Conservation (phyloP, 2,113 vertebrate genomes). For the Daubentonia madagascariensis region DNA sequence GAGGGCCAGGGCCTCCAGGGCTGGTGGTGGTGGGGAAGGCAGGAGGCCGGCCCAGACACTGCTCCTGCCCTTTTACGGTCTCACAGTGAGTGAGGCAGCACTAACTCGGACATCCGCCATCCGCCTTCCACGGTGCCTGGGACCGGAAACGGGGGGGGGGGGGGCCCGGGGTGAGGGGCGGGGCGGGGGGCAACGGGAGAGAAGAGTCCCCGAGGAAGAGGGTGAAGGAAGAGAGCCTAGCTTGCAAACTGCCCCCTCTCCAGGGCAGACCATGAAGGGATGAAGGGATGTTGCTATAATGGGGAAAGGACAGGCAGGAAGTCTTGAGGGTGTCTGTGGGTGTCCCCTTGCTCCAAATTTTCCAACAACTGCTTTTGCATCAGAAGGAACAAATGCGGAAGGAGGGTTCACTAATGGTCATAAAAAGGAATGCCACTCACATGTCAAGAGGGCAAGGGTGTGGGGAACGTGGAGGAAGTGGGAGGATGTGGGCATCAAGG, state of each 20-base stretch:
- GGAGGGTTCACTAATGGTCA: background rate
- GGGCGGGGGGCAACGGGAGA: slow-evolving; percentile 2
- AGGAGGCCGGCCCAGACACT: slow-evolving; percentile 49
- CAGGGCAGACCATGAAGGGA: background rate
- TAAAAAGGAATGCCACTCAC: background rate
- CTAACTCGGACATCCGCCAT: slow-evolving; percentile 77
- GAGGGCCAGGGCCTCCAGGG: background rate
- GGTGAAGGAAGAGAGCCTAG: background rate
- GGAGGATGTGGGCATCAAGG: slow-evolving; percentile 39
- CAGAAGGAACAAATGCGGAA: background rate
- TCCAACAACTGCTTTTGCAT: background rate
- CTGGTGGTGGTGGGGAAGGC: background rate
- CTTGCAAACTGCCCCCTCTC: background rate
- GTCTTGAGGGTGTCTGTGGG: background rate
- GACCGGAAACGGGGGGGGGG: slow-evolving; percentile 66
- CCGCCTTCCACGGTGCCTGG: slow-evolving; percentile 62
- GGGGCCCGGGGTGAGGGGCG: background rate
- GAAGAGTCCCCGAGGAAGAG: background rate
- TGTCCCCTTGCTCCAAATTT: background rate
- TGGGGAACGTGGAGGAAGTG: background rate
- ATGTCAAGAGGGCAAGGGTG: slow-evolving; percentile 4
- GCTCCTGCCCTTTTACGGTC: slow-evolving; percentile 78
- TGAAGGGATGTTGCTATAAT: background rate
- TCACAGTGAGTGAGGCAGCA: slow-evolving; percentile 63
- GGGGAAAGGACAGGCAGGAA: slow-evolving; percentile 7